A percentile compares a stretch with the other conserved stretches of the same genome.
Evolutionary conservation across 2,888 invertebrate species (phyloP).

Genomic region (Cosmia trapezina): DNA sequence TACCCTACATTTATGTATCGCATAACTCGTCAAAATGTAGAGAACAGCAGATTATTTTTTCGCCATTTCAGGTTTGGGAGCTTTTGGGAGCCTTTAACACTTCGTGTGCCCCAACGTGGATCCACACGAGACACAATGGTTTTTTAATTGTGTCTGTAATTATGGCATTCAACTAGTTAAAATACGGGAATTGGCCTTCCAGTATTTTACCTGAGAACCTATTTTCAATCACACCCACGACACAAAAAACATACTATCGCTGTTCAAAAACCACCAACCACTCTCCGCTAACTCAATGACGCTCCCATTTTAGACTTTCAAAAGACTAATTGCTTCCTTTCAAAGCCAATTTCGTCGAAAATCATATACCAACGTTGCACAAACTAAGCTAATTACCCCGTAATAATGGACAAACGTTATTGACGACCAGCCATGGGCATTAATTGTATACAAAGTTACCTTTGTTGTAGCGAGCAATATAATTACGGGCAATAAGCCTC

Average conservation of each 20-base stretch:
- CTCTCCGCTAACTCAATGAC: slow-evolving; percentile 26
- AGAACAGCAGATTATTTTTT: too few relatives aligned
- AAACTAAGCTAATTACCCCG: slow-evolving; percentile 48
- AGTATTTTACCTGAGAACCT: neutral
- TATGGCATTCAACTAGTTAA: too few relatives aligned
- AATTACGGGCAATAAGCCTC: slow-evolving; percentile 80
- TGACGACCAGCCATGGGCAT: slow-evolving; percentile 47
- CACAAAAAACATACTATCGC: neutral
- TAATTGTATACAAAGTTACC: slow-evolving; percentile 77
- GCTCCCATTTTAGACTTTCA: slow-evolving; percentile 3
- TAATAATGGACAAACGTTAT: slow-evolving; percentile 52
- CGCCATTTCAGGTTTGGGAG: neutral
- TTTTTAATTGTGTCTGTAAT: too few relatives aligned
- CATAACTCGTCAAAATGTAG: too few relatives aligned
- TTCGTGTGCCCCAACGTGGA: too few relatives aligned
- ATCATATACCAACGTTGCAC: slow-evolving; percentile 28
- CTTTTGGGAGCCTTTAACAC: too few relatives aligned
- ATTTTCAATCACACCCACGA: neutral
- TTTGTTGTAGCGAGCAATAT: slow-evolving; percentile 79
- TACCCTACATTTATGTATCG: too few relatives aligned
- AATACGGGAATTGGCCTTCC: neutral
- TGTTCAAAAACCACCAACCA: neutral
- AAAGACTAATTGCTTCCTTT: slow-evolving; percentile 35
- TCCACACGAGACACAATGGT: too few relatives aligned
- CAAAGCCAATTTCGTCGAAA: slow-evolving; percentile 39